Base-by-base conservation (phyloP, 1,140 invertebrate species). In the Halyomorpha halys region DNA sequence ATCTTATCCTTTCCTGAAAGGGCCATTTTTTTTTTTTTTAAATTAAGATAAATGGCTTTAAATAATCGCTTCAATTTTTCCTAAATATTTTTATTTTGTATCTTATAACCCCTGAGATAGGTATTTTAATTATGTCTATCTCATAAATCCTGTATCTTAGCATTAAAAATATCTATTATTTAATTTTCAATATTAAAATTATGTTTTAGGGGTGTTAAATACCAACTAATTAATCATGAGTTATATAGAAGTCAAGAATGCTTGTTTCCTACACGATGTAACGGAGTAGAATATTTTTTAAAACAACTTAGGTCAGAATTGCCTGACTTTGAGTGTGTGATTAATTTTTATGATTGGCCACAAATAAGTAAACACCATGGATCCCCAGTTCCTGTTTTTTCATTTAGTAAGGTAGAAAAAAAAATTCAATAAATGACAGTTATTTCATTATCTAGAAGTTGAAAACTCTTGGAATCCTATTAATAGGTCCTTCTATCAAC, bases 271-370 rank as follows among this genome's bases (percentile, higher is more conserved):
- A 80, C 86, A 13, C 80, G 95, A 71, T 98, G 94, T 76, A 79
- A 82, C 69, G 95, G 95, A 49, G 81, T 97, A 34, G 94, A 98
- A 75, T 83, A 97, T 77, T 98, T 97, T 75, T 72, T 93, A 14
- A 77, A 84, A 6, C 76, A 83, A 67, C 71, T 87, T 49, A 74
- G 80, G 60, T 68, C 74, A 16, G 80, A 85, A 65, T 72, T 95
- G 59, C 83, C 89, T 4, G 82, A 98, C 73, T 85, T 89, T 78
- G 94, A 97, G 73, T 76, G 97, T 59, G 78, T 94, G 39, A 76
- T 98, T 1, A 98, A 98, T 73, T 89, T 87, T 0, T 80, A 90
- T 66, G 94, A 98, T 75, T 97, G 90, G 85, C 94, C 95, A 16
- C 91, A 96, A 78, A 79, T 89, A 5, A 81, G 81, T 66, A 80